phyloP scores from a whole-genome alignment of 2,888 invertebrate genomes.

The Tetragonisca angustula region DNA sequence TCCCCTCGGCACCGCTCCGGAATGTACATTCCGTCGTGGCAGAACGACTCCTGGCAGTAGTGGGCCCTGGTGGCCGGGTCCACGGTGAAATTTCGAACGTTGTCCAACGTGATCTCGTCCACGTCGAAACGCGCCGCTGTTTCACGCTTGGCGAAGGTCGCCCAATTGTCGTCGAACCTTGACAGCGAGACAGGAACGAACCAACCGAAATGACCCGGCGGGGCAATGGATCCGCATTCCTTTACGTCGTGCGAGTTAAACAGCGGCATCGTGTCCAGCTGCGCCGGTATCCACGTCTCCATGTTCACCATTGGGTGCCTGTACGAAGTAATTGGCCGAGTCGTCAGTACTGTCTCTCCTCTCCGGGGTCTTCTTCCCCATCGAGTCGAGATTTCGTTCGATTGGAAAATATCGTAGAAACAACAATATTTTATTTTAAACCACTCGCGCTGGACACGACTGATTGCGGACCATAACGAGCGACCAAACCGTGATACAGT shows the following conservation, averaged over 20 bases:
- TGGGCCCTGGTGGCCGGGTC: conserved; percentile 77
- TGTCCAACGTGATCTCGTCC: conserved; percentile 76
- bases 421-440: too few species aligned
- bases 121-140: conserved; percentile 85
- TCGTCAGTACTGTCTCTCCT: too few species aligned
- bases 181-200: conserved; percentile 85
- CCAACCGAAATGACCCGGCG: conserved; percentile 88
- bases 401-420: too few species aligned
- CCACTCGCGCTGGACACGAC: too few species aligned
- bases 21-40: conserved; percentile 86
- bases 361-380: too few species aligned
- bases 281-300: conserved; percentile 89
- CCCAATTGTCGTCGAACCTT: conserved; percentile 85
- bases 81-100: conserved; percentile 78
- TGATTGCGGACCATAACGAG: too few species aligned
- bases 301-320: conserved; percentile 87
- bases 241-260: conserved; percentile 81
- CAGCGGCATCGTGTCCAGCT: conserved; percentile 85
- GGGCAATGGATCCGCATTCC: conserved; percentile 85
- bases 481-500: too few species aligned
- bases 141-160: conserved; percentile 84
- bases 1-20: conserved; percentile 85
- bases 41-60: conserved; percentile 85
- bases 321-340: conserved; percentile 12
- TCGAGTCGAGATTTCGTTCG: too few species aligned